Evolutionary conservation across 2,888 invertebrate species (phyloP), one percentile per base, ranked within the genome.

Genomic region (Erebia epiphron): DNA sequence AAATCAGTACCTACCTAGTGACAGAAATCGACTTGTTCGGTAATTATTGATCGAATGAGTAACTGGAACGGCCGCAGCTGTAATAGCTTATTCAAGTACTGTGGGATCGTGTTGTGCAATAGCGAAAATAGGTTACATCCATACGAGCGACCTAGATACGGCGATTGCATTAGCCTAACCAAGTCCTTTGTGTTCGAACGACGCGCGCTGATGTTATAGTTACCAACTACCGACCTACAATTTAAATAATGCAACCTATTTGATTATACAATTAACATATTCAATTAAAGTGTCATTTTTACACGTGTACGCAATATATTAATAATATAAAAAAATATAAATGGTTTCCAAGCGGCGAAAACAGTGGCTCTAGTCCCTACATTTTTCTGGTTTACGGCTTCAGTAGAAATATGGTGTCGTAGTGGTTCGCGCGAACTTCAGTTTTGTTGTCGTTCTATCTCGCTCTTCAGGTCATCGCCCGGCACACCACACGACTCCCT

Each of bases 361-460:
- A 57, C 13, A 57, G 4, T 11, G 21, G 56, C 56, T 56, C 21
- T n/a, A n/a, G n/a, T n/a, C n/a, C n/a, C n/a, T 56, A 56, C 26
- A 26, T 65, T 66, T 70, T 61, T 64, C 49, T 62, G 16, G 43
- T 70, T 65, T 57, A 60, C 54, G 54, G 64, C 46, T 54, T 46
- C 43, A 60, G 10, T 69, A 56, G 56, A 62, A 70, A 69, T 52
- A 72, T 67, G 66, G 67, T 72, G 73, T 64, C 73, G 70, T 57
- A 41, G 49, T 72, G 75, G 76, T 76, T 74, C 84, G 90, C 86
- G 84, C 91, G 85, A 92, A 92, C 91, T 92, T 92, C 92, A 91
- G 83, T 78, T 84, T 91, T 93, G 92, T 93, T 93, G 92, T 93
- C 88, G 84, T 79, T 91, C 92, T 77, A 84, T 92, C 93, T 90